These are phyloP conservation scores for Anolis apletophallus DNA, from an alignment of 2,797 vertebrate species.

Conservation along the genomic window DNA sequence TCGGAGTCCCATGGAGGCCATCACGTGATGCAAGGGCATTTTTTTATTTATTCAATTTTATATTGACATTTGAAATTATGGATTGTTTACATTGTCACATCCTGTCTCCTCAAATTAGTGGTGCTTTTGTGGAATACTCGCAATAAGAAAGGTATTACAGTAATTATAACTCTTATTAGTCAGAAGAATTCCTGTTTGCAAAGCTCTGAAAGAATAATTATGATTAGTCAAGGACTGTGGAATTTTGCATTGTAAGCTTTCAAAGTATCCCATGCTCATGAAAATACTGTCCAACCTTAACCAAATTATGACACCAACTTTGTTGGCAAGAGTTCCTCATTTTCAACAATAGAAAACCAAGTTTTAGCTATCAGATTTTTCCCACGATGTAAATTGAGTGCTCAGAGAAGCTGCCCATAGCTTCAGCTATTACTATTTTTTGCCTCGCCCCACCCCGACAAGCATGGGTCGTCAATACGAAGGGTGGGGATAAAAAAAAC, in stretches of 20 bases:
- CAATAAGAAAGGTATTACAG: not conserved
- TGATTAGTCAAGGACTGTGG: not conserved
- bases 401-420: not conserved
- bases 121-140: not conserved
- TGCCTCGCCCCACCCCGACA: too few relatives aligned
- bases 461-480: not conserved
- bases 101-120: not conserved
- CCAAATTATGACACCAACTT: not conserved
- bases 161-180: slow-evolving; percentile 3
- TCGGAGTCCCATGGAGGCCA: too few relatives aligned
- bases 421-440: not conserved
- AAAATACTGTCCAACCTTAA: not conserved
- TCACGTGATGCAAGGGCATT: too few relatives aligned
- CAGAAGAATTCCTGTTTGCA: not conserved
- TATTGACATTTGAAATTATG: not conserved
- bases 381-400: not conserved
- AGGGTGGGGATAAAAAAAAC: not conserved
- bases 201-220: not conserved
- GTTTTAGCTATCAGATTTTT: not conserved
- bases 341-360: not conserved
- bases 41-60: not conserved
- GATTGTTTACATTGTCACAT: not conserved
- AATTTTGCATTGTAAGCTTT: not conserved
- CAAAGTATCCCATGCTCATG: not conserved
- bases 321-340: not conserved